Evolutionary conservation across 2,888 invertebrate species (phyloP).

Genomic region (Pediacus dermestoides): DNA sequence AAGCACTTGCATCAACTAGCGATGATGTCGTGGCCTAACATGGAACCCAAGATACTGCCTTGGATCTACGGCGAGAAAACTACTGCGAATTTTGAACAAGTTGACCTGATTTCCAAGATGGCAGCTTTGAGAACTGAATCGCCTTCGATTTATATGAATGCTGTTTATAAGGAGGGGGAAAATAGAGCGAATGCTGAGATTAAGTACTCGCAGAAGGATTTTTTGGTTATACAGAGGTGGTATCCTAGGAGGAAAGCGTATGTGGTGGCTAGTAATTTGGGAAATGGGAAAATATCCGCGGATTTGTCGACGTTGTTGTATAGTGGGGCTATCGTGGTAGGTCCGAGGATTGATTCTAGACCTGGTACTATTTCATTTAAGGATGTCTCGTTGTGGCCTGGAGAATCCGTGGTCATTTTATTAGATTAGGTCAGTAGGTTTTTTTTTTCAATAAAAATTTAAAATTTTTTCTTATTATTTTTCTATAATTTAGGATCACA

Average conservation of each 20-base stretch:
- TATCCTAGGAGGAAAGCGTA: constrained; percentile 76
- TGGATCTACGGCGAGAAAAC: constrained; percentile 63
- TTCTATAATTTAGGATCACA: too few species aligned
- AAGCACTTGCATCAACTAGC: constrained; percentile 65
- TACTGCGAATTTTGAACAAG: constrained; percentile 53
- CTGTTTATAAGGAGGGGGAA: constrained; percentile 63
- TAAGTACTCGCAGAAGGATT: constrained; percentile 59
- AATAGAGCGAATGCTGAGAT: constrained; percentile 66
- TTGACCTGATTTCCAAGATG: constrained; percentile 58
- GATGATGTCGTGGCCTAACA: constrained; percentile 64
- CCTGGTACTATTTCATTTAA: constrained; percentile 54
- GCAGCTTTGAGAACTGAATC: constrained; percentile 58
- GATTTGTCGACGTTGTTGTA: constrained; percentile 75
- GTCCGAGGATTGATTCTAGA: constrained; percentile 47
- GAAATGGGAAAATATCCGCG: constrained; percentile 56
- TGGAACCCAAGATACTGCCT: constrained; percentile 54
- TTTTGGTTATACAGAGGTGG: constrained; percentile 71
- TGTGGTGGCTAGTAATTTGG: constrained; percentile 72
- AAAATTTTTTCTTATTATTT: too few species aligned
- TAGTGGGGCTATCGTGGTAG: constrained; percentile 63
- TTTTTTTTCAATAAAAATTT: constrained; percentile 11
- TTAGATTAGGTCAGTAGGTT: constrained; percentile 55
- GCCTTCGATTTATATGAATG: constrained; percentile 71
- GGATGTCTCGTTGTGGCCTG: constrained; percentile 55
- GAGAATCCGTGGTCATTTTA: constrained; percentile 61